Evolutionary conservation across 2,888 invertebrate genomes (phyloP), one percentile per base, ranked within the genome.

Genomic region (Philereme vetulata): DNA sequence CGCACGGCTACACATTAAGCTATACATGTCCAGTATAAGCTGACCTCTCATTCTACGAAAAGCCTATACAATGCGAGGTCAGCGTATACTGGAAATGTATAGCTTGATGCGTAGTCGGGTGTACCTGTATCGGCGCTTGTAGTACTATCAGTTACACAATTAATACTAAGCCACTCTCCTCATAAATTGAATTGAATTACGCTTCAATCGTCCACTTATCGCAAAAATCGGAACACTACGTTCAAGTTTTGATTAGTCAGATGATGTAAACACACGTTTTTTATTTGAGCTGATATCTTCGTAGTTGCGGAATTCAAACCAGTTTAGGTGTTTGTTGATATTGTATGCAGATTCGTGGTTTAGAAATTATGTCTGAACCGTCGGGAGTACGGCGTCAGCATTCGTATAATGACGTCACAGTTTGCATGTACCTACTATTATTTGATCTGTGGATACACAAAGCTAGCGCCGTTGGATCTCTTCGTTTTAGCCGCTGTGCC

Each of bases 341-440:
- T 75, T 73, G 71, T 73, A 66, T 61, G 56, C 55, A 45, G 52
- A 50, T 71, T 70, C 72, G 74, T 71, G 70, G 75, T 71, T 72
- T 71, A 64, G 61, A 63, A 68, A 68, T 61, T 64, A 52, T 38
- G 60, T 56, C 38, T 62, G 53, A 60, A 56, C 62, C 56, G 66
- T 68, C 66, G 66, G 64, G 64, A 72, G 68, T 68, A 62, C 65
- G 65, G 68, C 67, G 69, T 66, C 62, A 66, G 58, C 64, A 66
- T 63, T 70, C 57, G 60, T 64, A 66, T 71, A 63, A 43, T 81
- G 80, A 84, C 84, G 82, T 84, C 80, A 83, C 65, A 35, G 51
- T 42, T 38, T 35, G 56, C 56, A 43, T 46, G 53, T 48, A n/a
- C 46, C 38, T 44, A 50, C 47, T 36, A 36, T 36, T 40, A 21